A percentile compares a stretch with the other conserved stretches of the same genome.
Conservation (phyloP, 2,888 invertebrate genomes). For the Synanthedon tipuliformis region DNA sequence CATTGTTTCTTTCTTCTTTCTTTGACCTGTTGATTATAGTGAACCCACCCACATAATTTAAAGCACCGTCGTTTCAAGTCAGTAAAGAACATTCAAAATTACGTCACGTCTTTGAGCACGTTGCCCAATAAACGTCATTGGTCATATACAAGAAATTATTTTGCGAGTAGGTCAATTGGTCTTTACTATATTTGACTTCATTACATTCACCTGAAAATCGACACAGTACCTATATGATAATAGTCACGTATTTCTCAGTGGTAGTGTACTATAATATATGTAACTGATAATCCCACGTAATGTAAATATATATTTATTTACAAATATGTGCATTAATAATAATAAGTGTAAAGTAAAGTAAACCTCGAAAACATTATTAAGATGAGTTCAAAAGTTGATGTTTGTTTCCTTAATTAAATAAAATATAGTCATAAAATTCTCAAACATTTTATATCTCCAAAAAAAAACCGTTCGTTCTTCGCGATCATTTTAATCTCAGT, state of each 20-base stretch:
- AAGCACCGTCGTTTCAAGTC: neutral
- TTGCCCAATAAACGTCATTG: conserved; percentile 32
- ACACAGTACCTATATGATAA: too few species aligned
- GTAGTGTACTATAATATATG: too few species aligned
- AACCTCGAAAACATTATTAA: too few species aligned
- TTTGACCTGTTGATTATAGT: neutral
- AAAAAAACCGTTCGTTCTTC: neutral
- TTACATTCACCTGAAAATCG: too few species aligned
- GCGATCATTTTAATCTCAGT: neutral
- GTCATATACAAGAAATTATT: conserved; percentile 22
- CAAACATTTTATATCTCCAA: neutral
- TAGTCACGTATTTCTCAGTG: too few species aligned
- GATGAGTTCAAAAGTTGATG: too few species aligned
- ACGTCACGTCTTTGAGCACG: conserved; percentile 10
- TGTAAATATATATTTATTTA: too few species aligned
- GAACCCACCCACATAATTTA: neutral
- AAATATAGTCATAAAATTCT: neutral
- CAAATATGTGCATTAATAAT: too few species aligned
- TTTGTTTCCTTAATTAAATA: too few species aligned
- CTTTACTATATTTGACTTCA: conserved; percentile 6
- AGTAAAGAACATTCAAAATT: conserved; percentile 3
- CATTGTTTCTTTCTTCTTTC: neutral
- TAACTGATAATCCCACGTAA: too few species aligned
- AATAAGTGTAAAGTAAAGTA: too few species aligned
- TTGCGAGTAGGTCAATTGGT: conserved; percentile 28